phyloP scores from a whole-genome alignment of 2,888 invertebrate genomes.

The Epirrhoe tristata region DNA sequence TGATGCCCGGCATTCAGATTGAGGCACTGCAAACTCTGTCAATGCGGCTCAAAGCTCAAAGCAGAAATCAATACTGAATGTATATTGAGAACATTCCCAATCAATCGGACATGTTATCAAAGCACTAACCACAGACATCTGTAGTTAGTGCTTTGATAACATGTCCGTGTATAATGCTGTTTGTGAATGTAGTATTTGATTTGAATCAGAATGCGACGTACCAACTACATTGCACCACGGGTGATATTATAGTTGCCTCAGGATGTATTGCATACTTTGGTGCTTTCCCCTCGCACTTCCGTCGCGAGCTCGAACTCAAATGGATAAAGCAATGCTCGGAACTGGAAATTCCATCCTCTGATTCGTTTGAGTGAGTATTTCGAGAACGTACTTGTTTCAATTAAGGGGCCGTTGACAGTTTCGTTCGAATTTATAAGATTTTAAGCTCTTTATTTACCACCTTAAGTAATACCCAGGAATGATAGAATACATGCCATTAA shows the following conservation, averaged over 20 bases:
- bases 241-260: conserved; percentile 94
- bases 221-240: conserved; percentile 90
- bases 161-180: background rate
- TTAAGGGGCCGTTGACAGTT: too few species aligned
- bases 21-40: too few species aligned
- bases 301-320: conserved; percentile 86
- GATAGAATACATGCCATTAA: too few species aligned
- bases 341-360: conserved; percentile 89
- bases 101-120: too few species aligned
- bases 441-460: too few species aligned
- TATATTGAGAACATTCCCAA: background rate
- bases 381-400: background rate
- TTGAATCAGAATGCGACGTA: conserved; percentile 85
- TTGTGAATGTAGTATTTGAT: conserved; percentile 8
- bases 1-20: too few species aligned
- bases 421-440: too few species aligned
- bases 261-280: conserved; percentile 96
- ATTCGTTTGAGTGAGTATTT: conserved; percentile 85
- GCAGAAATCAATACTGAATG: background rate
- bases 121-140: too few species aligned
- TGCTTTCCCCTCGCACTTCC: conserved; percentile 92
- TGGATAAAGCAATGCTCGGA: conserved; percentile 90
- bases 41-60: background rate
- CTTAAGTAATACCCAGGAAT: too few species aligned
- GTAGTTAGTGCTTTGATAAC: background rate